These are phyloP conservation scores for Bufotes viridis DNA, from an alignment of 2,797 vertebrate genomes.

Conservation along the genomic window DNA sequence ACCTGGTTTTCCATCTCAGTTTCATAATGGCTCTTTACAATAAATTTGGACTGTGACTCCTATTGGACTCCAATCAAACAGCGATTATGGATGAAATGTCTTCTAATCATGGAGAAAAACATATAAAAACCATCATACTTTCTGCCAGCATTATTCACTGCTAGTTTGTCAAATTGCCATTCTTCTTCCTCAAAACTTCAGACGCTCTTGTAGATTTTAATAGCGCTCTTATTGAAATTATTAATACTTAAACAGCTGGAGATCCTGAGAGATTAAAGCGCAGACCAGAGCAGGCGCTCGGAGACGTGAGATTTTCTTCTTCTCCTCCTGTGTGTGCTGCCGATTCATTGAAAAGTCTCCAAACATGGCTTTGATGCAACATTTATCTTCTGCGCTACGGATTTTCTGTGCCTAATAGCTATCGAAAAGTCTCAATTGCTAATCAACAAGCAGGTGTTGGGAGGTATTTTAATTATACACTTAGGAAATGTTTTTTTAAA, in stretches of 20 bases:
- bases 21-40: not conserved
- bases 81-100: conserved; percentile 18
- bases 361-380: conserved; percentile 46
- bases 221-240: conserved; percentile 38
- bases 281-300: conserved; percentile 7
- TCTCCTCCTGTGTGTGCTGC: not conserved
- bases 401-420: conserved; percentile 50
- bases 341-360: conserved; percentile 23
- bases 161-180: conserved; percentile 18
- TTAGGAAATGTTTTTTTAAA: conserved; percentile 28
- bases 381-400: conserved; percentile 26
- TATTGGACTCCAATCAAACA: not conserved
- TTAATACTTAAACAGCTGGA: conserved; percentile 54
- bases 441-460: conserved; percentile 52
- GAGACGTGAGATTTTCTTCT: conserved; percentile 28
- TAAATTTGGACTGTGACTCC: not conserved
- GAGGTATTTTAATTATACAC: conserved; percentile 51
- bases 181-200: conserved; percentile 21
- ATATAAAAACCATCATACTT: conserved; percentile 7
- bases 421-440: conserved; percentile 49
- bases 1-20: too few species aligned
- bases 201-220: conserved; percentile 26
- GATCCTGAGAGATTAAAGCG: conserved; percentile 46
- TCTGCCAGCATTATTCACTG: conserved; percentile 33
- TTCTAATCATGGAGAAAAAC: not conserved